Percentiles rank a stretch among this genome's conserved stretches.
phyloP scores from a whole-genome alignment of 2,888 invertebrate species.

The Timema podura region DNA sequence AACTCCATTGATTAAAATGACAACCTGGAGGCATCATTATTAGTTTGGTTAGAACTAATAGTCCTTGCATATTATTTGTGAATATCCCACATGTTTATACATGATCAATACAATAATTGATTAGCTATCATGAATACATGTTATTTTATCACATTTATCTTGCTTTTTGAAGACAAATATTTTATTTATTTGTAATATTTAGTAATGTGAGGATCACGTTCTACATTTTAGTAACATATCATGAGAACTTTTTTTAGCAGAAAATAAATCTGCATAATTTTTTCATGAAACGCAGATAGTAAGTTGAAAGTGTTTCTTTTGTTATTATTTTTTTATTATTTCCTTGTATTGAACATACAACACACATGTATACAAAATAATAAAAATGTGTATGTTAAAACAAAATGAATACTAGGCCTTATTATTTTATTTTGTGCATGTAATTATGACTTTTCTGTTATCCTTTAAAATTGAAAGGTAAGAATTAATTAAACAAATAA shows the following conservation, averaged over 20 bases:
- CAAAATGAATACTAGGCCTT: not conserved
- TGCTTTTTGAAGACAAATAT: constrained; percentile 2
- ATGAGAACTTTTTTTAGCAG: not conserved
- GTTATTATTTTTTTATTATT: not conserved
- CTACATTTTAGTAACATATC: constrained; percentile 5
- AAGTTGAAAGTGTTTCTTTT: not conserved
- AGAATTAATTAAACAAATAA: no score
- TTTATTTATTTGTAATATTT: constrained; percentile 5
- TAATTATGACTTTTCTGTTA: not conserved
- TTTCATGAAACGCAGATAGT: not conserved
- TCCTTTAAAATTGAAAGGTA: not conserved
- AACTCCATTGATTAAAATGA: no score
- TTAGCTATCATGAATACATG: no score
- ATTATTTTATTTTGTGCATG: constrained; percentile 1
- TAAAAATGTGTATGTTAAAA: constrained; percentile 9
- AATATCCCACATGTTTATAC: no score
- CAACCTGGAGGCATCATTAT: no score
- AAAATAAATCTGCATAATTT: not conserved
- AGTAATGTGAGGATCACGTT: not conserved
- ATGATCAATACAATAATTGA: no score
- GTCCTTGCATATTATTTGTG: no score
- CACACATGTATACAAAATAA: constrained; percentile 11
- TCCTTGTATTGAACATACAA: not conserved
- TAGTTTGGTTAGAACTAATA: no score
- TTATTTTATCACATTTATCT: no score